Evolutionary conservation across 2,888 invertebrate species (phyloP).

Genomic region (Aproaerema taeniolella): DNA sequence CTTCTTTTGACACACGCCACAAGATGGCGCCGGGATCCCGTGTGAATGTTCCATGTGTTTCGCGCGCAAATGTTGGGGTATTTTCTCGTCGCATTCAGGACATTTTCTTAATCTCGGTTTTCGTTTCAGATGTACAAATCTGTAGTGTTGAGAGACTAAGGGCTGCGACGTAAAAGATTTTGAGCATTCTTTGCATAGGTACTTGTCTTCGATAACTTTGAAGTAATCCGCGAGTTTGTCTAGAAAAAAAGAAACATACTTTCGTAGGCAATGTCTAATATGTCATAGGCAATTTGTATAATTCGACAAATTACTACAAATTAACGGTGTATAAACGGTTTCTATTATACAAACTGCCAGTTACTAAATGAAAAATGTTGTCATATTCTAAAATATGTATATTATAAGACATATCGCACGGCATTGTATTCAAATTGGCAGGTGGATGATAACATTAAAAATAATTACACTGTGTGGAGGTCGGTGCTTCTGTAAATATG

Average conservation of each 20-base stretch:
- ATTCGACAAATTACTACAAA: too few relatives aligned
- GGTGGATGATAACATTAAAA: too few relatives aligned
- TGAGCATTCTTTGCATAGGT: slow-evolving; percentile 36
- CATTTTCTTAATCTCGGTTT: slow-evolving; percentile 39
- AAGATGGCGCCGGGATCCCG: slow-evolving; percentile 43
- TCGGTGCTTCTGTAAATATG: too few relatives aligned
- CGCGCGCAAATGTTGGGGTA: slow-evolving; percentile 35
- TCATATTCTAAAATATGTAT: too few relatives aligned
- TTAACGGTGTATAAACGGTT: too few relatives aligned
- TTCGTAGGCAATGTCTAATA: too few relatives aligned
- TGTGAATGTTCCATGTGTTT: slow-evolving; percentile 45
- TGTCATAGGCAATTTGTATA: too few relatives aligned
- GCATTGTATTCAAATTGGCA: too few relatives aligned
- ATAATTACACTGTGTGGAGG: too few relatives aligned
- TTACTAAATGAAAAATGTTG: too few relatives aligned
- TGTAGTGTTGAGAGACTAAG: slow-evolving; percentile 45
- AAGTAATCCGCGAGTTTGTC: slow-evolving; percentile 33
- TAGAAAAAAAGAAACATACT: slow-evolving; percentile 41
- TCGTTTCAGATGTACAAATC: slow-evolving; percentile 43
- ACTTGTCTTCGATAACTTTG: slow-evolving; percentile 26
- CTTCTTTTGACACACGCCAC: slow-evolving; percentile 45
- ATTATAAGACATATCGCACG: too few relatives aligned
- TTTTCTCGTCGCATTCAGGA: slow-evolving; percentile 36
- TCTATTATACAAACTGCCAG: too few relatives aligned
- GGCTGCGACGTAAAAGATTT: slow-evolving; percentile 37